Conservation (phyloP, 2,888 invertebrate genomes). For the Lysandra coridon region DNA sequence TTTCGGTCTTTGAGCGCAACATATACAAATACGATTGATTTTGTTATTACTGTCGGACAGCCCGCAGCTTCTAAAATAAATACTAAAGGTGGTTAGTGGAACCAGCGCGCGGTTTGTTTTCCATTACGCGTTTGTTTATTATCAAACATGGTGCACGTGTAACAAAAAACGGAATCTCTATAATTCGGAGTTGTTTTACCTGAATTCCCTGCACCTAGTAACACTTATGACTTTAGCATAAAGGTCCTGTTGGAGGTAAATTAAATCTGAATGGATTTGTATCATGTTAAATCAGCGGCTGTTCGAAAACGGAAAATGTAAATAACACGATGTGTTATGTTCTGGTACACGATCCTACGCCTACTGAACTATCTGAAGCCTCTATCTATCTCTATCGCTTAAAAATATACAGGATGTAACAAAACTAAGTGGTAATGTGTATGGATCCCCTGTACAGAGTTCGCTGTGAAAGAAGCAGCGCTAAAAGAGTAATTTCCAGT, state of each 20-base stretch:
- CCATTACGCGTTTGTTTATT: constrained; percentile 28
- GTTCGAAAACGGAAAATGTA: background rate
- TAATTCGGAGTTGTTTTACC: background rate
- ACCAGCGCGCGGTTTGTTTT: constrained; percentile 26
- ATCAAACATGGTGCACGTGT: background rate
- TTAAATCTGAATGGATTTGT: background rate
- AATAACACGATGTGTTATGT: no score
- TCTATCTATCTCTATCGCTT: no score
- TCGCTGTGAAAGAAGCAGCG: no score
- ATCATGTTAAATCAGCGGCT: background rate
- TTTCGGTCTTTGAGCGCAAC: no score
- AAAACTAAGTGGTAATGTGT: no score
- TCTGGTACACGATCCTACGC: background rate
- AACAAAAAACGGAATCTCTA: constrained; percentile 2
- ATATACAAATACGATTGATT: background rate
- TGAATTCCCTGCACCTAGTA: background rate
- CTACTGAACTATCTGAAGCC: no score
- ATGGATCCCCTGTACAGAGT: no score
- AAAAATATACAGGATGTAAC: no score
- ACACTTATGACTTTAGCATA: background rate
- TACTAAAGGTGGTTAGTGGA: constrained; percentile 17
- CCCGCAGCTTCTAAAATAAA: constrained; percentile 14
- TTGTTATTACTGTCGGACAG: background rate
- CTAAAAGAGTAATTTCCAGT: no score
- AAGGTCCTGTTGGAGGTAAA: background rate